Conservation (phyloP, 2,797 vertebrate species). For the Echeneis naucrates region DNA sequence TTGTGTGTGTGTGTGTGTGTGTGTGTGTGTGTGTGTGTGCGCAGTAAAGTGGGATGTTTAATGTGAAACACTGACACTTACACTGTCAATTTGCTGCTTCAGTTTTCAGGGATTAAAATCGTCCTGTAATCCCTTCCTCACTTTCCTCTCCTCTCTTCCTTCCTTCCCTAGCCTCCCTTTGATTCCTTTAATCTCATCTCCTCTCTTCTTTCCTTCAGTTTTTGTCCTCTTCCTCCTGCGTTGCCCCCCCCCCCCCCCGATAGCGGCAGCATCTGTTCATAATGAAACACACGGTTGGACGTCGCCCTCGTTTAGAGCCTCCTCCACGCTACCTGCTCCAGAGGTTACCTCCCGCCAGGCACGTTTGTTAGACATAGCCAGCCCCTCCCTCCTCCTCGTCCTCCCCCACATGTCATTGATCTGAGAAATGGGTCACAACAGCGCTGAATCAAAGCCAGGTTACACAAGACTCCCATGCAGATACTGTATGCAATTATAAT, state of each 20-base stretch:
- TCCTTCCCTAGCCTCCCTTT: neutral
- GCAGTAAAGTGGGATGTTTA: constrained; percentile 21
- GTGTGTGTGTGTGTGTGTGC: constrained; percentile 15
- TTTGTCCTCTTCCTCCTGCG: neutral
- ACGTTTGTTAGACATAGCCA: constrained; percentile 74
- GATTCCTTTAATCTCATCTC: neutral
- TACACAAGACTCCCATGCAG: constrained; percentile 51
- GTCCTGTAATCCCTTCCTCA: constrained; percentile 23
- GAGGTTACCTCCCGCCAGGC: constrained; percentile 73
- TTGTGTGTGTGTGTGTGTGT: constrained; percentile 13
- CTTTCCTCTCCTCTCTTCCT: neutral
- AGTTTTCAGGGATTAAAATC: constrained; percentile 48
- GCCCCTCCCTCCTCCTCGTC: constrained; percentile 46
- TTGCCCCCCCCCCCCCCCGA: constrained; percentile 53
- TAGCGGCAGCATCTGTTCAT: constrained; percentile 80
- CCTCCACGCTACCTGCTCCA: constrained; percentile 74
- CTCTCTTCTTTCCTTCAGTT: too few relatives aligned
- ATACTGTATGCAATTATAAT: constrained; percentile 58
- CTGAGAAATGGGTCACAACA: constrained; percentile 73
- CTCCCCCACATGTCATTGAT: constrained; percentile 69
- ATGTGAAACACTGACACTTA: constrained; percentile 18
- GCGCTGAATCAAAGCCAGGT: constrained; percentile 63
- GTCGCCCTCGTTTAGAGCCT: constrained; percentile 76
- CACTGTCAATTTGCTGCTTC: constrained; percentile 31
- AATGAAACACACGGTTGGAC: constrained; percentile 78